Conservation (phyloP, 2,113 vertebrate genomes). For the Craseonycteris thonglongyai region DNA sequence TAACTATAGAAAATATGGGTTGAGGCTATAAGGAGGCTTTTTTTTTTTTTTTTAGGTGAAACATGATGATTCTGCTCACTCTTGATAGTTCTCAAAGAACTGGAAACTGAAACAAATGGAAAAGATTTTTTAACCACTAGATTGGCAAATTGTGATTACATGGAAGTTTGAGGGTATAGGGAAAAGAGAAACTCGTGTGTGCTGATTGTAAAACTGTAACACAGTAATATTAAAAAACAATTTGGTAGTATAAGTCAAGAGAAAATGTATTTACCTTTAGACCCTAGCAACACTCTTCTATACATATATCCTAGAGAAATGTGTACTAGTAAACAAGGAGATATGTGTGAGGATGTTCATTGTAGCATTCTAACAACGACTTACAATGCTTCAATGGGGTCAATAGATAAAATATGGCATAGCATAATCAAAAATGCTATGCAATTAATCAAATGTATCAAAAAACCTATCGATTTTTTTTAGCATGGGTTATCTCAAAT, state of each 20-base stretch:
- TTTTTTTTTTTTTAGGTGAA: background rate
- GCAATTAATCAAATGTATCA: background rate
- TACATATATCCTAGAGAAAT: background rate
- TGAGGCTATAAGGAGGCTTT: background rate
- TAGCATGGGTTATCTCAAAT: background rate
- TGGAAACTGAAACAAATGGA: background rate
- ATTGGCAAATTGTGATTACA: background rate
- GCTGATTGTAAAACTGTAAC: background rate
- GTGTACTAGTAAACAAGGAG: background rate
- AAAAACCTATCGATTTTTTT: background rate
- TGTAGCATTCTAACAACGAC: background rate
- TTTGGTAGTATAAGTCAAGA: background rate
- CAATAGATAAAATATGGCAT: background rate
- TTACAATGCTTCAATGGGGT: background rate
- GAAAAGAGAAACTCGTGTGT: background rate
- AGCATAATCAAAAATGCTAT: background rate
- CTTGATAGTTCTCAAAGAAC: background rate
- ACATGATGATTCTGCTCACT: no score
- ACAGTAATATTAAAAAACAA: background rate
- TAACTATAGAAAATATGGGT: background rate
- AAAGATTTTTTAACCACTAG: background rate
- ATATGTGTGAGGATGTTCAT: background rate
- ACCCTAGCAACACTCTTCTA: background rate
- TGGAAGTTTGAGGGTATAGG: background rate
- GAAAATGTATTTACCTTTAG: background rate